Evolutionary conservation across 2,113 vertebrate species (phyloP), one percentile per base, ranked within the genome.

Genomic region (Silurus glanis): DNA sequence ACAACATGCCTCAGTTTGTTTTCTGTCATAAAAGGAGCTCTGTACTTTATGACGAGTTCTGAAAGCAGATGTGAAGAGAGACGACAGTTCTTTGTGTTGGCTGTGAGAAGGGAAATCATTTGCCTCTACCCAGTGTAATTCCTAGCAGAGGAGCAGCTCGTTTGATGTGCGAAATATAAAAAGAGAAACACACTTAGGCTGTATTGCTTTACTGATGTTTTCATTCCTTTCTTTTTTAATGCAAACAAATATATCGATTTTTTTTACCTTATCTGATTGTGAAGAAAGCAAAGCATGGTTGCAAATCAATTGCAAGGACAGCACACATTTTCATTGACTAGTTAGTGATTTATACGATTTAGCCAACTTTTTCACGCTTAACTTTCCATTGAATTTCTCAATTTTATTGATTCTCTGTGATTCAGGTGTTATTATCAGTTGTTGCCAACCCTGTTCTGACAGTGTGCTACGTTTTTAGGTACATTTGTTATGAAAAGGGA

Each of bases 91-190:
- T 12, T 64, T 69, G 49, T 72, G 49, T 82, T 59, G 82, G 75
- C 67, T 84, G 72, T 82, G 84, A 89, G 76, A 59, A 78, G 88
- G 79, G 78, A 90, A 91, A 91, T 92, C 64, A 82, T 75, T 90
- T 80, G 72, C 8, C 23, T 8, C 16, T 28, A 25, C 71, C 69
- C 85, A 51, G 72, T 64, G 47, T 62, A 79, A 55, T 87, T 83
- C 76, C 84, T 91, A 79, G 58, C 45, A 71, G 89, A 75, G 87
- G 88, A 90, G 75, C 6, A 25, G 53, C 59, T 87, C 47, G 69
- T 88, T 90, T 92, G 85, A 92, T 92, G 83, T 92, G 83, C 84
- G 64, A 89, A 86, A 88, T 92, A 80, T 37, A 37, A 62, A 61
- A 59, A 67, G 45, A 74, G 49, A 12, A 10, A 55, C 25, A 8